Evolutionary conservation across 2,888 invertebrate genomes (phyloP), one percentile per base, ranked within the genome.

Genomic region (Xiphydria camelus): DNA sequence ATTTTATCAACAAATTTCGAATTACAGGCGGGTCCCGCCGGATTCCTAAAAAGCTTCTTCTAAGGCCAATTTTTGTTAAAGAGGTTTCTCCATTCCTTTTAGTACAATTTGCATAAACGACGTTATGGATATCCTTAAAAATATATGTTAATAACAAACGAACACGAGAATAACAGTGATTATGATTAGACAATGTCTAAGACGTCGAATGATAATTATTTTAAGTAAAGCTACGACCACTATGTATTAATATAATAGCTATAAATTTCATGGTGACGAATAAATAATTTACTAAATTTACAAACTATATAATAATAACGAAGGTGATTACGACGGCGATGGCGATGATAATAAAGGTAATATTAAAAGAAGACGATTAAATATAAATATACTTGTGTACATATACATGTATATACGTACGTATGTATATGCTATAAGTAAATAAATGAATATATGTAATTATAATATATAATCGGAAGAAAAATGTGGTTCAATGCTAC

Each of bases 21-120:
- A 43, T 9, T 26, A 12, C 42, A 92, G 91, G 90, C 91, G 82
- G 91, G 91, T 79, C 90, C 92, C 77, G 90, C 91, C 80, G 91
- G 91, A 82, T 92, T 92, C 86, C 86, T 92, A 79, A 92, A 92
- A 85, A 91, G 91, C 86, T 91, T 92, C 84, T 92, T 92, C 86
- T 92, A 91, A 89, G 65, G 62, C 65, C 64, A 60, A 66, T 63
- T 66, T 66, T 64, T 58, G 58, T 68, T 64, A 63, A 64, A 60
- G 59, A 68, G 59, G 59, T 61, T 64, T 65, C 67, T 70, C 66
- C 64, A 64, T 70, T 71, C 62, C 65, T 70, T 73, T 73, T 69
- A 69, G 68, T 71, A 70, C 65, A 73, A 70, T 70, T 73, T 68
- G 63, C 62, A 58, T 65, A 55, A 66, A 59, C 26, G 26, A 26